phyloP scores from a whole-genome alignment of 2,797 vertebrate genomes.

The Danio aesculapii region DNA sequence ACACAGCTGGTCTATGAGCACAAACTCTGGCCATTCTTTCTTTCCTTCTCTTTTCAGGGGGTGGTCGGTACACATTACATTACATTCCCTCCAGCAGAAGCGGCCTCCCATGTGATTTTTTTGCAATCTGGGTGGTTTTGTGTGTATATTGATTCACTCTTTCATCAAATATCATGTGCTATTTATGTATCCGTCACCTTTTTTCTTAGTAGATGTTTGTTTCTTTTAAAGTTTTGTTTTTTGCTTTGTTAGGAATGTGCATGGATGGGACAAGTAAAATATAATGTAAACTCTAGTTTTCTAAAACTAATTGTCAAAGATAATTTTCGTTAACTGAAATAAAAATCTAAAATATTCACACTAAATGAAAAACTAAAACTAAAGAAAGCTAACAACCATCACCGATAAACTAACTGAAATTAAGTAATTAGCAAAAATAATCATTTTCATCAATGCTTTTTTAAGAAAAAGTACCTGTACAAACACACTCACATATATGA shows the following conservation, averaged over 20 bases:
- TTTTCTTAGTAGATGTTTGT: neutral
- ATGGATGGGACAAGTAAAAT: neutral
- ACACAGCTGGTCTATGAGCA: conserved; percentile 64
- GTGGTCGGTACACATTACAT: conserved; percentile 25
- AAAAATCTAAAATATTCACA: too few relatives aligned
- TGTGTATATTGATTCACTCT: conserved; percentile 4
- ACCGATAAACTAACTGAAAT: too few relatives aligned
- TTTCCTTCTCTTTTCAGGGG: conserved; percentile 14
- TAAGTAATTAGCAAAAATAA: too few relatives aligned
- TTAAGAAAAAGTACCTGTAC: too few relatives aligned
- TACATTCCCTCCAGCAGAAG: conserved; percentile 44
- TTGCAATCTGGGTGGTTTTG: conserved; percentile 17
- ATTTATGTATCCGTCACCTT: neutral
- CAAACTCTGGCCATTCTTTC: conserved; percentile 37
- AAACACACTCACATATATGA: too few relatives aligned
- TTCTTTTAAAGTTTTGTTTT: neutral
- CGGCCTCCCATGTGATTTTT: conserved; percentile 16
- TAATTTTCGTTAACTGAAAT: too few relatives aligned
- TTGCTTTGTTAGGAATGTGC: too few relatives aligned
- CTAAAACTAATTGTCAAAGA: too few relatives aligned
- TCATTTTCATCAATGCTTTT: too few relatives aligned
- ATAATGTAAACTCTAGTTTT: too few relatives aligned
- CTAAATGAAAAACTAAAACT: too few relatives aligned
- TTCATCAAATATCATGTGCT: conserved; percentile 9
- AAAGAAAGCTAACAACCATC: too few relatives aligned